A percentile compares a stretch with the other conserved stretches of the same genome.
phyloP scores from a whole-genome alignment of 2,888 invertebrate species.

The Chymomyza procnemis region DNA sequence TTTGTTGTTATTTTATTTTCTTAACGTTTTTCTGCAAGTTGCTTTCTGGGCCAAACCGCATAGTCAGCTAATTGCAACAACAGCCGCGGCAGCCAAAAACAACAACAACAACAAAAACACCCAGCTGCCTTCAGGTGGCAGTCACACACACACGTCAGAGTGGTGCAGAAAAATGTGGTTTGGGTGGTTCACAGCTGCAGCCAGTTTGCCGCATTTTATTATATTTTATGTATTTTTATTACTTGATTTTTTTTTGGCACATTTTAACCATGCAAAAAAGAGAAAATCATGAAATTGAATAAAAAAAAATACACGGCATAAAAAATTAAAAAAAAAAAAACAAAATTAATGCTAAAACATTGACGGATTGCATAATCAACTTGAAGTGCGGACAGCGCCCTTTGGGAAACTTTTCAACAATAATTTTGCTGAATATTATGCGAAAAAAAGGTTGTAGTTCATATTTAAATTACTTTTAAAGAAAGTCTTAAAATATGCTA shows the following conservation, averaged over 20 bases:
- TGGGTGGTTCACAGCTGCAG: slow-evolving; percentile 31
- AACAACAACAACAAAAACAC: slow-evolving; percentile 3
- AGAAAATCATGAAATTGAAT: background rate
- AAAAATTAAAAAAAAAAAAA: background rate
- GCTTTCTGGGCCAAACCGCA: slow-evolving; percentile 69
- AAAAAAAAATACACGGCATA: background rate
- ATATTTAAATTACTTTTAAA: too few species aligned
- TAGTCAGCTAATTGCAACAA: slow-evolving; percentile 64
- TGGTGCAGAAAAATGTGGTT: slow-evolving; percentile 49
- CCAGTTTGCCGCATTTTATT: background rate
- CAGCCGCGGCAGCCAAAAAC: slow-evolving; percentile 1
- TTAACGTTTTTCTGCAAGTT: slow-evolving; percentile 37
- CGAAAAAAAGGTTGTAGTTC: background rate
- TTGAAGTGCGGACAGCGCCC: background rate
- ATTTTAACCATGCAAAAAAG: background rate
- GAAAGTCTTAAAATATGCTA: too few species aligned
- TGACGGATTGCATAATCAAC: slow-evolving; percentile 1
- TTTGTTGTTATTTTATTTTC: background rate
- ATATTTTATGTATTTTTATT: background rate
- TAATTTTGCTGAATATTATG: background rate
- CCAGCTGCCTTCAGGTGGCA: slow-evolving; percentile 43
- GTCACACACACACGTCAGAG: slow-evolving; percentile 18
- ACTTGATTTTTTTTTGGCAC: background rate
- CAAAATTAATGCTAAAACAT: background rate
- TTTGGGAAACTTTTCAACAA: background rate